Evolutionary conservation across 2,113 vertebrate genomes (phyloP).

Genomic region (Lophotis ruficrista): DNA sequence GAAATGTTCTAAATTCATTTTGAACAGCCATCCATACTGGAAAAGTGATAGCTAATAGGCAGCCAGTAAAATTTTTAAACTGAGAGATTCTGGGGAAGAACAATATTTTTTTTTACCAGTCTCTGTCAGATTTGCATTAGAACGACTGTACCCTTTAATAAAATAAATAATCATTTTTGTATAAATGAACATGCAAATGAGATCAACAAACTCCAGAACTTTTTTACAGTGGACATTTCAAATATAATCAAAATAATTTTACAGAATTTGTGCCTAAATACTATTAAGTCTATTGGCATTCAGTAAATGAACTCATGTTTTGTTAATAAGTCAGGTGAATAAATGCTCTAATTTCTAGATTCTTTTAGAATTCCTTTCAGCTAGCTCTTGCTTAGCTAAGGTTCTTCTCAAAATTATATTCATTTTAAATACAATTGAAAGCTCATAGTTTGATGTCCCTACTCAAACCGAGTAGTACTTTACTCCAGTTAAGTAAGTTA

Average conservation of each 20-base stretch:
- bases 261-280: not conserved
- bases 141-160: not conserved
- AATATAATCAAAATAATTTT: not conserved
- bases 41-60: not conserved
- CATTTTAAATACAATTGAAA: not conserved
- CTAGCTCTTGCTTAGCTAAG: not conserved
- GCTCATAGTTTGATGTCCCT: not conserved
- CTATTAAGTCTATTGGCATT: not conserved
- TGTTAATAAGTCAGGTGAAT: not conserved
- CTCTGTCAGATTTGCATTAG: not conserved
- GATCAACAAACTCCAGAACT: not conserved
- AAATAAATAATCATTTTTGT: not conserved
- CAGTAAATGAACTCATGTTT: not conserved
- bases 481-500: slow-evolving; percentile 17
- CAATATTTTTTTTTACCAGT: not conserved
- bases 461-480: slow-evolving; percentile 1
- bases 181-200: not conserved
- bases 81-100: not conserved
- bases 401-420: slow-evolving; percentile 26
- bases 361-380: not conserved
- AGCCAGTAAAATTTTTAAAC: not conserved
- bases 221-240: not conserved
- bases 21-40: not conserved
- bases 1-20: not conserved
- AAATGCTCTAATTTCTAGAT: not conserved